Conservation (phyloP, 1,140 invertebrate species). For the Ctenoplectra terminalis region DNA sequence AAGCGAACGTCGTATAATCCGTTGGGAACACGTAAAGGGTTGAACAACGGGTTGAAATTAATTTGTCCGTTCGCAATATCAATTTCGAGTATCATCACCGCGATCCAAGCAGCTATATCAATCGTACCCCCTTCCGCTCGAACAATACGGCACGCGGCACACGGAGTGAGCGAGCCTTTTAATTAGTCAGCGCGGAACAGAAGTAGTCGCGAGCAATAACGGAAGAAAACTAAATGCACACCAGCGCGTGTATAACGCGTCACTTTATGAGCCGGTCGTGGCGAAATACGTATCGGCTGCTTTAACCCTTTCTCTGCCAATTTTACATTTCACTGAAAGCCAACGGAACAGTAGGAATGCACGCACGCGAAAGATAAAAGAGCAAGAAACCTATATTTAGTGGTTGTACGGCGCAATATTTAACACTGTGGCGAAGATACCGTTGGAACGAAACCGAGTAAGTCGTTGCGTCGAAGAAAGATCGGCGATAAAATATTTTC, state of each 20-base stretch:
- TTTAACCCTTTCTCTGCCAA: no score
- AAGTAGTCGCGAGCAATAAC: constrained; percentile 31
- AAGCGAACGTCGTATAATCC: background rate
- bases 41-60: constrained; percentile 3
- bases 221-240: constrained; percentile 32
- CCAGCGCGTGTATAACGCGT: background rate
- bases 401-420: no score
- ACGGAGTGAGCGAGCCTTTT: background rate
- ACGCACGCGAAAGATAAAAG: no score
- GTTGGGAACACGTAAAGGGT: background rate
- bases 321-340: no score
- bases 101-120: constrained; percentile 37
- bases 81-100: constrained; percentile 26
- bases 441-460: no score
- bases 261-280: background rate
- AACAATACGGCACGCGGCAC: background rate
- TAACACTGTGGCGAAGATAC: no score
- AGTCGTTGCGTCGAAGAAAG: no score
- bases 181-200: constrained; percentile 17
- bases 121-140: constrained; percentile 21
- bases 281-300: background rate
- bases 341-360: no score
- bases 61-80: constrained; percentile 13
- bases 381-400: no score
- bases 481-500: no score